Evolutionary conservation across 1,140 invertebrate species (phyloP).

Genomic region (Saccostrea glomerata): DNA sequence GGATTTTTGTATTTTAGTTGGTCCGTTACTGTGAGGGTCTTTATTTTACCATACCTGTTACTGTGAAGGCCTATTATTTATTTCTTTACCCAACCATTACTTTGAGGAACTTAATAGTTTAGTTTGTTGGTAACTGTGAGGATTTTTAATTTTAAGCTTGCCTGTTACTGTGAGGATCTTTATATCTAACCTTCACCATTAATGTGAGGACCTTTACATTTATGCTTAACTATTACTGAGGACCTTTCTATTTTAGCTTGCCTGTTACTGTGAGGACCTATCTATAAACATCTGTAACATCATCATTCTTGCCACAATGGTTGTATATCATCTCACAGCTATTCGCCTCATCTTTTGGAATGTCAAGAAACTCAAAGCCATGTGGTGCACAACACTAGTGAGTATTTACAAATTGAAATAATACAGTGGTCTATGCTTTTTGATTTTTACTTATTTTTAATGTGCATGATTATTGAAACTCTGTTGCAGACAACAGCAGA

Average conservation of each 20-base stretch:
- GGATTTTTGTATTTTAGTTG: slow-evolving; percentile 34
- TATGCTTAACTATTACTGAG: neutral
- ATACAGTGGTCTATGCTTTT: neutral
- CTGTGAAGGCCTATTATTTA: no score
- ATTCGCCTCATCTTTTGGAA: slow-evolving; percentile 46
- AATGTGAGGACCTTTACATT: neutral
- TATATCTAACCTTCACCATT: neutral
- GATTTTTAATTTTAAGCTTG: neutral
- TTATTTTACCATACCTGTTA: neutral
- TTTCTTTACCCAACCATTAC: no score
- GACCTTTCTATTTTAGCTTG: slow-evolving; percentile 43
- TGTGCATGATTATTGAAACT: no score
- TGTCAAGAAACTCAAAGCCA: slow-evolving; percentile 44
- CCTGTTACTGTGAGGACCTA: slow-evolving; percentile 54
- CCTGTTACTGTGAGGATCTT: neutral
- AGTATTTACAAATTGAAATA: neutral
- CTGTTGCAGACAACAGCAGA: slow-evolving; percentile 49
- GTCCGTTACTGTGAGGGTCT: slow-evolving; percentile 51
- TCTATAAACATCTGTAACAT: slow-evolving; percentile 45
- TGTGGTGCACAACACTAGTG: slow-evolving; percentile 46
- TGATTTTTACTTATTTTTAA: no score
- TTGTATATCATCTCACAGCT: slow-evolving; percentile 48
- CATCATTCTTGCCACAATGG: slow-evolving; percentile 35
- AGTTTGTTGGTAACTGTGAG: no score
- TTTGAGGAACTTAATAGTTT: no score